phyloP scores from a whole-genome alignment of 2,888 invertebrate genomes.

The Mythimna pallens region DNA sequence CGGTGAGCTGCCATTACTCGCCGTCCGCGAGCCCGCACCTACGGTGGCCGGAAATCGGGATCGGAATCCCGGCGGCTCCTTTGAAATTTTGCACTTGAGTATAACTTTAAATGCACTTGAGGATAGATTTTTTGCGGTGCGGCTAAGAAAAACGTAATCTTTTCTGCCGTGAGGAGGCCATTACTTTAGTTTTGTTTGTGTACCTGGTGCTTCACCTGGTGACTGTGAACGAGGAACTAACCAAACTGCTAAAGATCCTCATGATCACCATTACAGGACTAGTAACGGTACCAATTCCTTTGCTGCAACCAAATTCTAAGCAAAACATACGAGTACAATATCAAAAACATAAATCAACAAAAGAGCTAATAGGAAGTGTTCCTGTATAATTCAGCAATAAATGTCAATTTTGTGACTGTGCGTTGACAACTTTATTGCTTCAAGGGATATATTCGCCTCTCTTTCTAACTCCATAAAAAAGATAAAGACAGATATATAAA shows the following conservation, averaged over 20 bases:
- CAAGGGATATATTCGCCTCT: conserved; percentile 63
- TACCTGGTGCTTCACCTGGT: too few relatives aligned
- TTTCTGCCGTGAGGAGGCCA: too few relatives aligned
- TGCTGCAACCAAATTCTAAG: conserved; percentile 1
- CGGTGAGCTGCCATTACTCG: too few relatives aligned
- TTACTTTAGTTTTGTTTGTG: too few relatives aligned
- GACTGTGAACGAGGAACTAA: background rate
- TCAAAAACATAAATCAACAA: conserved; percentile 53
- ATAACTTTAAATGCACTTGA: too few relatives aligned
- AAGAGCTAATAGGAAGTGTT: conserved; percentile 60
- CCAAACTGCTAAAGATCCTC: background rate
- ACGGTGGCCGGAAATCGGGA: too few relatives aligned
- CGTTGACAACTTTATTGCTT: conserved; percentile 76
- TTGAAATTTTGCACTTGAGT: too few relatives aligned
- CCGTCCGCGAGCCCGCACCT: too few relatives aligned
- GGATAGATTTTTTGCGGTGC: too few relatives aligned
- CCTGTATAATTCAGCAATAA: conserved; percentile 84
- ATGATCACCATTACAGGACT: background rate
- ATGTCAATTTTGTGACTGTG: conserved; percentile 73
- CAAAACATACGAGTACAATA: conserved; percentile 26
- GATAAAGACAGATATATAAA: conserved; percentile 58
- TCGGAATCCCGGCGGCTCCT: too few relatives aligned
- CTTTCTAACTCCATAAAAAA: conserved; percentile 53
- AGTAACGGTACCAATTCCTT: background rate
- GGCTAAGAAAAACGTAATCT: too few relatives aligned